A percentile compares a stretch with the other conserved stretches of the same genome.
phyloP scores from a whole-genome alignment of 2,113 vertebrate genomes.

The Dryoscopus gambensis region DNA sequence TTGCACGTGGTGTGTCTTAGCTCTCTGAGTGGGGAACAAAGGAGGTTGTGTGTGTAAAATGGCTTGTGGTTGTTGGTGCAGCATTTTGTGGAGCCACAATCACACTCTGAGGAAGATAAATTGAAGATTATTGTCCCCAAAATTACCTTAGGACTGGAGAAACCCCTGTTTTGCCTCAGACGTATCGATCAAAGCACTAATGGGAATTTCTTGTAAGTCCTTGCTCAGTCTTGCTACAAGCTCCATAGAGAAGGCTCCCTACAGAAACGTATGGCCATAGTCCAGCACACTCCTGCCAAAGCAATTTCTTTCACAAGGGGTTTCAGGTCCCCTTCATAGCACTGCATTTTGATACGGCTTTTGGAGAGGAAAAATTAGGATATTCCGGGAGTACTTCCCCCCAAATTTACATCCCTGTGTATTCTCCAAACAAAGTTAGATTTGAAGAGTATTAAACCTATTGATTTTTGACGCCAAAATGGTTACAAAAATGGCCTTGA shows the following conservation, averaged over 20 bases:
- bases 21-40: neutral
- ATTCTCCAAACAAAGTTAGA: neutral
- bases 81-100: neutral
- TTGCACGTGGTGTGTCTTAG: rapidly evolving
- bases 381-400: neutral
- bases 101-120: neutral
- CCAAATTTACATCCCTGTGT: neutral
- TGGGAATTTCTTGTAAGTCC: neutral
- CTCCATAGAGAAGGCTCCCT: neutral
- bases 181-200: rapidly evolving
- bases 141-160: neutral
- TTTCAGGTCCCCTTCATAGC: neutral
- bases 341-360: neutral
- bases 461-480: neutral
- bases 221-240: neutral
- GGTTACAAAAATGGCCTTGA: neutral
- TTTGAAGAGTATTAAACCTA: neutral
- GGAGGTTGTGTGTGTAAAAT: rapidly evolving
- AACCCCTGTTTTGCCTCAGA: rapidly evolving
- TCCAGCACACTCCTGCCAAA: neutral
- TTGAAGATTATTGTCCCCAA: neutral
- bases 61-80: rapidly evolving
- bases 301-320: neutral
- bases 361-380: neutral
- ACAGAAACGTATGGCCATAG: neutral